Evolutionary conservation across 2,797 vertebrate species (phyloP).

Genomic region (Melanotaenia parkinsoni): DNA sequence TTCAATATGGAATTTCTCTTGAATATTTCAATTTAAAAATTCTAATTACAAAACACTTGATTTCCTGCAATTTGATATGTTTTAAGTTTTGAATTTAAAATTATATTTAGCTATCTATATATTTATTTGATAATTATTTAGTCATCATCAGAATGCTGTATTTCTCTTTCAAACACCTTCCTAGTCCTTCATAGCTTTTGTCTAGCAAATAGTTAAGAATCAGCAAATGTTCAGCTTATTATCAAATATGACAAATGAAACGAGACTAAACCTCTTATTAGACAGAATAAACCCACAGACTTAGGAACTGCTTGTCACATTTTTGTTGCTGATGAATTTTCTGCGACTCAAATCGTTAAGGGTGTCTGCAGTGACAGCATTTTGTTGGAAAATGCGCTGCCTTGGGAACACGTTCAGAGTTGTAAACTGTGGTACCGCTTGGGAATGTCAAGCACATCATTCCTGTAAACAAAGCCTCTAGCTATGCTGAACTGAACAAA

Average conservation of each 20-base stretch:
- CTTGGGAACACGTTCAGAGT: constrained; percentile 42
- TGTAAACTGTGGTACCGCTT: constrained; percentile 46
- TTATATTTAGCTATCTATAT: too few relatives aligned
- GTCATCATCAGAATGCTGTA: too few relatives aligned
- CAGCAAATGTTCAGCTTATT: not conserved
- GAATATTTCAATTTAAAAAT: too few relatives aligned
- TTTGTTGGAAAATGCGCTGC: constrained; percentile 19
- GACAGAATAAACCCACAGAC: not conserved
- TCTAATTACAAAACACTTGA: too few relatives aligned
- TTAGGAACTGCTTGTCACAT: not conserved
- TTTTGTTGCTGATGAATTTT: not conserved
- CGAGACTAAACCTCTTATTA: not conserved
- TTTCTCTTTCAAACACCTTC: too few relatives aligned
- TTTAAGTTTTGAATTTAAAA: too few relatives aligned
- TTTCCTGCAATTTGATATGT: too few relatives aligned
- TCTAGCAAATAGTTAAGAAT: too few relatives aligned
- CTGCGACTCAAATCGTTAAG: not conserved
- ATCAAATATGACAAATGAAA: not conserved
- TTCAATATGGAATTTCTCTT: too few relatives aligned
- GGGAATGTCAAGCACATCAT: constrained; percentile 56
- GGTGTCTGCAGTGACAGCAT: constrained; percentile 4
- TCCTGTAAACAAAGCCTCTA: constrained; percentile 54
- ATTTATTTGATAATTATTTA: too few relatives aligned
- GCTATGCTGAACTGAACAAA: constrained; percentile 31
- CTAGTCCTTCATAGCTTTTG: too few relatives aligned